phyloP scores from a whole-genome alignment of 2,888 invertebrate species.

The Heterodera filipjevi region DNA sequence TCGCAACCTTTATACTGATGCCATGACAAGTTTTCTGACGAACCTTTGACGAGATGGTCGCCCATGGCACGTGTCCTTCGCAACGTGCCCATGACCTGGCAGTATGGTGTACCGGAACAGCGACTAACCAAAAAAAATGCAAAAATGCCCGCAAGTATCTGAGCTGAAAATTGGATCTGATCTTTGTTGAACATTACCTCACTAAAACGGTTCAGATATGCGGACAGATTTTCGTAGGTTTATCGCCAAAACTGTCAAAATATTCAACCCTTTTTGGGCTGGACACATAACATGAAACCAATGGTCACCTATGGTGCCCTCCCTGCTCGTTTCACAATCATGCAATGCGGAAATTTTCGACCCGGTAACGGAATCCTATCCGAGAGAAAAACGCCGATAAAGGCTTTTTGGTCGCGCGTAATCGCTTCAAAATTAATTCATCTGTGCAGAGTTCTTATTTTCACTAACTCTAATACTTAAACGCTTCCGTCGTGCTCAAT shows the following conservation, averaged over 20 bases:
- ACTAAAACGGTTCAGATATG: neutral
- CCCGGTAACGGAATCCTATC: constrained; percentile 8
- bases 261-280: neutral
- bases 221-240: neutral
- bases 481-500: constrained; percentile 9
- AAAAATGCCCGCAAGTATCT: constrained; percentile 21
- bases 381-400: constrained; percentile 16
- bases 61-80: neutral
- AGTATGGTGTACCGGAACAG: neutral
- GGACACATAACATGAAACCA: constrained; percentile 1
- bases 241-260: constrained; percentile 14
- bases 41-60: neutral
- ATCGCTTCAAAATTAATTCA: constrained; percentile 1
- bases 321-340: constrained; percentile 7
- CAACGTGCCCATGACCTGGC: neutral
- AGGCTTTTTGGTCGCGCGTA: neutral
- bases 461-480: too few relatives aligned
- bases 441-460: constrained; percentile 13
- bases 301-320: constrained; percentile 17
- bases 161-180: constrained; percentile 8
- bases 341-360: neutral
- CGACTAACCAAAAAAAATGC: constrained; percentile 12
- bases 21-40: neutral
- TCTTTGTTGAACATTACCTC: neutral
- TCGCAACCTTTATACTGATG: neutral